Conservation (phyloP, 2,888 invertebrate species). For the Rhorus exstirpatorius region DNA sequence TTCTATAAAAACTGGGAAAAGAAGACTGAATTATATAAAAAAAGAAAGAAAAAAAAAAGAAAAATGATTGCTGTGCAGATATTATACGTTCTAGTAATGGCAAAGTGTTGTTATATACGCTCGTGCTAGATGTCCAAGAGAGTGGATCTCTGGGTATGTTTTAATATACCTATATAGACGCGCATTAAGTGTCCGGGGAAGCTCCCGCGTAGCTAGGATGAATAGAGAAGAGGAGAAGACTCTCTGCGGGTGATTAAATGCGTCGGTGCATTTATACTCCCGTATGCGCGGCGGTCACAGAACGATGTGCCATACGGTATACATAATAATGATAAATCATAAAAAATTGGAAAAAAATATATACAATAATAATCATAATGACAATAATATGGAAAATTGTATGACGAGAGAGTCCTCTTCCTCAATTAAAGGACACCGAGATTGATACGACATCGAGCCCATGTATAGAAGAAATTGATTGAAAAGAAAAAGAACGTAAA, state of each 20-base stretch:
- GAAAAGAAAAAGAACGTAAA: neutral
- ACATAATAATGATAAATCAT: conserved; percentile 14
- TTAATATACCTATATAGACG: conserved; percentile 26
- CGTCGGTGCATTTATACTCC: conserved; percentile 12
- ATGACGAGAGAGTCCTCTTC: conserved; percentile 58
- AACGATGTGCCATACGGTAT: conserved; percentile 50
- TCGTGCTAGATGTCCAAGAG: conserved; percentile 46
- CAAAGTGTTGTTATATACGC: conserved; percentile 24
- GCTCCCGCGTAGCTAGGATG: conserved; percentile 60
- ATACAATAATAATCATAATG: conserved; percentile 17
- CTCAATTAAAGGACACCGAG: conserved; percentile 59
- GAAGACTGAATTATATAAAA: neutral
- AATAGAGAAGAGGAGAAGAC: conserved; percentile 52
- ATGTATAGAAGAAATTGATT: conserved; percentile 26
- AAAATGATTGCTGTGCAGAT: conserved; percentile 36
- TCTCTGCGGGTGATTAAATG: conserved; percentile 68
- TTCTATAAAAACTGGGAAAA: conserved; percentile 2
- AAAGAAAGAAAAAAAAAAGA: conserved; percentile 44
- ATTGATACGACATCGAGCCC: conserved; percentile 50
- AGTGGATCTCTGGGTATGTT: conserved; percentile 25
- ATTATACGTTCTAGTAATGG: conserved; percentile 36
- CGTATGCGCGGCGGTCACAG: conserved; percentile 30
- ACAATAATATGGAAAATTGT: conserved; percentile 36
- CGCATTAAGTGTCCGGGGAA: conserved; percentile 46
- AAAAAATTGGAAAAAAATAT: conserved; percentile 17